Evolutionary conservation across 2,113 vertebrate species (phyloP).

Genomic region (Vicugna pacos): DNA sequence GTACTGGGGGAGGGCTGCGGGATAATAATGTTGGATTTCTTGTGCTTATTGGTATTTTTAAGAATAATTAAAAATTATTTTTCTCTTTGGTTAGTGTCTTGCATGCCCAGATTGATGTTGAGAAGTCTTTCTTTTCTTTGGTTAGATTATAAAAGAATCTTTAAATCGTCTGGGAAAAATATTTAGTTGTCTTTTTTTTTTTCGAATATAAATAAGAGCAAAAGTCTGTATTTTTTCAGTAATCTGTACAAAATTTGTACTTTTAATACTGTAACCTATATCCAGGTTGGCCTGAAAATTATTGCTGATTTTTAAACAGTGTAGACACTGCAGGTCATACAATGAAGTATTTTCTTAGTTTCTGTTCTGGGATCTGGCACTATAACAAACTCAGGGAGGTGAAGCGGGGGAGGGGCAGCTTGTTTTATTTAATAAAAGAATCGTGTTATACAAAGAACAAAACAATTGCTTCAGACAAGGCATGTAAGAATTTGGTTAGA

Average conservation of each 20-base stretch:
- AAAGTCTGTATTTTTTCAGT: not conserved
- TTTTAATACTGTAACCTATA: not conserved
- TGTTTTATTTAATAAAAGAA: slow-evolving; percentile 15
- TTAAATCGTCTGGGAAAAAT: not conserved
- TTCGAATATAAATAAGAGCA: slow-evolving; percentile 20
- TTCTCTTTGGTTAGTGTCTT: not conserved
- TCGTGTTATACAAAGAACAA: slow-evolving; percentile 4
- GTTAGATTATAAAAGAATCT: not conserved
- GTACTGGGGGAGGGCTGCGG: not conserved
- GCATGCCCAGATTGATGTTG: not conserved
- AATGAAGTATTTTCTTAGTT: not conserved
- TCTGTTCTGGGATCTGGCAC: not conserved
- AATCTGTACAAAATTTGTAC: not conserved
- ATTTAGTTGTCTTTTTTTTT: not conserved
- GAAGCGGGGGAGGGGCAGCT: rapidly evolving
- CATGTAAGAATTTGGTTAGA: slow-evolving; percentile 32
- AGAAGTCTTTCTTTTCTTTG: not conserved
- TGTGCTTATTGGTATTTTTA: not conserved
- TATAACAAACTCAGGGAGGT: not conserved
- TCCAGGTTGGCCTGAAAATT: not conserved
- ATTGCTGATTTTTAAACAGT: slow-evolving; percentile 44
- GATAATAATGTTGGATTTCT: not conserved
- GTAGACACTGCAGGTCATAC: not conserved
- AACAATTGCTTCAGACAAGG: slow-evolving; percentile 27
- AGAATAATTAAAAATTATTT: not conserved